A percentile compares a stretch with the other conserved stretches of the same genome.
phyloP scores from a whole-genome alignment of 2,113 vertebrate species.

The Leuciscus idus region DNA sequence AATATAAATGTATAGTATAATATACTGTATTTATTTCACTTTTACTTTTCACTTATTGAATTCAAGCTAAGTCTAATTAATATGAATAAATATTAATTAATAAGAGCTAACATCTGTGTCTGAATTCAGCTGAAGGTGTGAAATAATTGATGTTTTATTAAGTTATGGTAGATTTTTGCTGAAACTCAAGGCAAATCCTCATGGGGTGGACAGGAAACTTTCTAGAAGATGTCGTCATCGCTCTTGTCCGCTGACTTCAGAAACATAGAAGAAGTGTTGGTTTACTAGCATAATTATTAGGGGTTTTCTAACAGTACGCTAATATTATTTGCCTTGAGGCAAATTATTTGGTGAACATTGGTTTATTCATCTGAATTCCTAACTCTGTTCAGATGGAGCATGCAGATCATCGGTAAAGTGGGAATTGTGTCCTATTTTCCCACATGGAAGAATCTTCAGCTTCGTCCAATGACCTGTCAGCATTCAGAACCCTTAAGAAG shows the following conservation, averaged over 20 bases:
- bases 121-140: background rate
- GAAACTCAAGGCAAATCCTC: background rate
- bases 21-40: background rate
- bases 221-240: conserved; percentile 29
- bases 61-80: background rate
- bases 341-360: background rate
- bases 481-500: background rate
- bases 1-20: no score
- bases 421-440: background rate
- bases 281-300: background rate
- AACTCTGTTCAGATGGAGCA: background rate
- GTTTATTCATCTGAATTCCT: background rate
- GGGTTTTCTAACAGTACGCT: background rate
- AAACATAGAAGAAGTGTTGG: background rate
- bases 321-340: background rate
- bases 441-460: background rate
- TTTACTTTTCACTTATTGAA: background rate
- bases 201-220: background rate
- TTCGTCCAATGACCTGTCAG: background rate
- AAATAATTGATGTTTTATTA: background rate
- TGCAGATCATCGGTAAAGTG: background rate
- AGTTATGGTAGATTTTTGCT: background rate
- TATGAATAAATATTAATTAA: background rate
- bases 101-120: background rate
- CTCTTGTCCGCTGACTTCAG: background rate